phyloP scores from a whole-genome alignment of 2,797 vertebrate species.

The Chaunax sp. region DNA sequence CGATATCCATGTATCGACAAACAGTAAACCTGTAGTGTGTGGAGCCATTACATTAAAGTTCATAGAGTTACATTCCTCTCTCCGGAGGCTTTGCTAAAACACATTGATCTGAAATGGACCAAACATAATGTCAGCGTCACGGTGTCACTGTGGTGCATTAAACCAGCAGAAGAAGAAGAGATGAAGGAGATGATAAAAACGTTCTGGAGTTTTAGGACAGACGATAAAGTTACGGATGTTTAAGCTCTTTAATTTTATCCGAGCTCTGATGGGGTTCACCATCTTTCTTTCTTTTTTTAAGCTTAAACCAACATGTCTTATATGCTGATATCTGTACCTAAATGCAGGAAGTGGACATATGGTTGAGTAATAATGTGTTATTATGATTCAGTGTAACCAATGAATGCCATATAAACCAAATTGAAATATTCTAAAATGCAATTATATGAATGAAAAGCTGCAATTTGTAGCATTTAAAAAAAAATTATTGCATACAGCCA shows the following conservation, averaged over 20 bases:
- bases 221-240: not conserved
- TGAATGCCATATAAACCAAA: not conserved
- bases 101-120: constrained; percentile 5
- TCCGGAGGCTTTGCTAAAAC: constrained; percentile 1
- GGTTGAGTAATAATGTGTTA: not conserved
- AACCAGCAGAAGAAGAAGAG: not conserved
- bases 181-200: not conserved
- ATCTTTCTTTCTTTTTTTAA: not conserved
- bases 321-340: not conserved
- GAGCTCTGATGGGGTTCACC: not conserved
- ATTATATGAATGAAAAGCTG: too few relatives aligned
- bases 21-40: constrained; percentile 3
- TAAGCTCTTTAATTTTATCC: not conserved
- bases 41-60: not conserved
- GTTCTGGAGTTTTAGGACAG: not conserved
- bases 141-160: constrained; percentile 2
- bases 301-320: not conserved
- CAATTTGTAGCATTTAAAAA: too few relatives aligned
- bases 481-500: too few relatives aligned
- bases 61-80: not conserved
- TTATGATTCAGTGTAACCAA: not conserved
- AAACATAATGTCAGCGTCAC: not conserved
- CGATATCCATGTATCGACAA: constrained; percentile 9
- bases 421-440: too few relatives aligned
- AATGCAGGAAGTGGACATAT: too few relatives aligned